Percentiles rank a stretch among this genome's conserved stretches.
These are phyloP conservation scores for Pelodytes ibericus DNA, from an alignment of 2,797 vertebrate genomes.

Conservation along the genomic window DNA sequence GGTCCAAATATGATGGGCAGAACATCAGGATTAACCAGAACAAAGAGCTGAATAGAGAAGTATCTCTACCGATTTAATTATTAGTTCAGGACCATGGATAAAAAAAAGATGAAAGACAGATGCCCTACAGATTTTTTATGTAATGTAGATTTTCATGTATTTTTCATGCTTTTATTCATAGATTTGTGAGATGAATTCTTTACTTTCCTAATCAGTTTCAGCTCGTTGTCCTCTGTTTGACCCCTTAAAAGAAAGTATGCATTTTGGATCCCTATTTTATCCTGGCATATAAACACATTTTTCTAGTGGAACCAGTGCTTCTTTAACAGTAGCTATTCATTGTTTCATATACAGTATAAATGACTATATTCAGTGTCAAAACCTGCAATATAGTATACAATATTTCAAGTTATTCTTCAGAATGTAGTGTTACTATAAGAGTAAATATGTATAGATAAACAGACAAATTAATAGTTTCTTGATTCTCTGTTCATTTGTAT, in stretches of 20 bases:
- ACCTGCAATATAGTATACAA: too few relatives aligned
- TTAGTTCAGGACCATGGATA: conserved; percentile 46
- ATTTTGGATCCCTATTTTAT: neutral
- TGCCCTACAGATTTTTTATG: conserved; percentile 47
- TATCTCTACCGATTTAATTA: conserved; percentile 46
- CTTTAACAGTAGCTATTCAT: too few relatives aligned
- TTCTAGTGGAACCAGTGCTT: too few relatives aligned
- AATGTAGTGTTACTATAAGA: too few relatives aligned
- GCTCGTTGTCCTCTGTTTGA: conserved; percentile 46
- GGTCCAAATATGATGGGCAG: conserved; percentile 49
- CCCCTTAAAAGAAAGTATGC: conserved; percentile 16
- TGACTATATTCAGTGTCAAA: too few relatives aligned
- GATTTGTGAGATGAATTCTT: conserved; percentile 33
- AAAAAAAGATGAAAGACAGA: conserved; percentile 49
- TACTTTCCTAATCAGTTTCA: conserved; percentile 22
- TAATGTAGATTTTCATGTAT: conserved; percentile 30
- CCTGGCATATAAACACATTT: neutral
- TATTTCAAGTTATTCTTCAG: too few relatives aligned
- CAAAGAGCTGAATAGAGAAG: conserved; percentile 52
- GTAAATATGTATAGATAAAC: too few relatives aligned
- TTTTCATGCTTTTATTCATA: conserved; percentile 37
- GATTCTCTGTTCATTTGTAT: too few relatives aligned
- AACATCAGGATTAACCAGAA: conserved; percentile 53
- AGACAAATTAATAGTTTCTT: too few relatives aligned
- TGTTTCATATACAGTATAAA: too few relatives aligned